phyloP scores from a whole-genome alignment of 2,797 vertebrate species.

The Scomberomorus guttatus region DNA sequence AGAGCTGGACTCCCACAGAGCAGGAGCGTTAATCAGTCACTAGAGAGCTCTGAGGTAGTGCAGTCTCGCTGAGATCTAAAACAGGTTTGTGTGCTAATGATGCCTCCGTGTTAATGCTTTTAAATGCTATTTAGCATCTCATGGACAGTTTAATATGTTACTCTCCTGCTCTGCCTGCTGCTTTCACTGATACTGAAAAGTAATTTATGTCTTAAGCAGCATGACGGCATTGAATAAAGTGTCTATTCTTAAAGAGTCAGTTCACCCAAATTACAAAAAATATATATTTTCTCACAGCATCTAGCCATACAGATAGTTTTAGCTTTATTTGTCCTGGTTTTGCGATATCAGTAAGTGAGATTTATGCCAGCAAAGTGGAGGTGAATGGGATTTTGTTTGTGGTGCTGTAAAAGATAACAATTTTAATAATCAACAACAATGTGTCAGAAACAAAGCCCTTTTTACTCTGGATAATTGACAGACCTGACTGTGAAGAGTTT shows the following conservation, averaged over 20 bases:
- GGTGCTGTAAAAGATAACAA: neutral
- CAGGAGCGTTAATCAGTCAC: conserved; percentile 29
- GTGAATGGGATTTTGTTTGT: neutral
- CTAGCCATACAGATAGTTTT: too few relatives aligned
- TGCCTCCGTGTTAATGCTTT: conserved; percentile 2
- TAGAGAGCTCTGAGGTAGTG: conserved; percentile 8
- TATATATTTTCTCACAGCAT: too few relatives aligned
- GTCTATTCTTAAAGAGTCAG: too few relatives aligned
- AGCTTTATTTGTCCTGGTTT: too few relatives aligned
- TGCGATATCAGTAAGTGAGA: too few relatives aligned
- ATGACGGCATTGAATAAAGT: neutral
- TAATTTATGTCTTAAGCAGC: neutral
- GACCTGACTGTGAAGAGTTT: neutral
- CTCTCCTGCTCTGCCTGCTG: neutral
- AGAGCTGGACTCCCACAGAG: conserved; percentile 15
- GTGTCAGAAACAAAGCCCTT: neutral
- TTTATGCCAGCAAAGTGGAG: too few relatives aligned
- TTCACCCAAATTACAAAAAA: too few relatives aligned
- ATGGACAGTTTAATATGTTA: conserved; percentile 2
- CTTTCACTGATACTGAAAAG: too few relatives aligned
- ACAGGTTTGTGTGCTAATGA: conserved; percentile 23
- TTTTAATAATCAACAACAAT: neutral
- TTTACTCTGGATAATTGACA: neutral
- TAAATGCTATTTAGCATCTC: conserved; percentile 9
- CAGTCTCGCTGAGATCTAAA: neutral